Evolutionary conservation across 2,797 vertebrate species (phyloP).

Genomic region (Perdix hodgsoniae): DNA sequence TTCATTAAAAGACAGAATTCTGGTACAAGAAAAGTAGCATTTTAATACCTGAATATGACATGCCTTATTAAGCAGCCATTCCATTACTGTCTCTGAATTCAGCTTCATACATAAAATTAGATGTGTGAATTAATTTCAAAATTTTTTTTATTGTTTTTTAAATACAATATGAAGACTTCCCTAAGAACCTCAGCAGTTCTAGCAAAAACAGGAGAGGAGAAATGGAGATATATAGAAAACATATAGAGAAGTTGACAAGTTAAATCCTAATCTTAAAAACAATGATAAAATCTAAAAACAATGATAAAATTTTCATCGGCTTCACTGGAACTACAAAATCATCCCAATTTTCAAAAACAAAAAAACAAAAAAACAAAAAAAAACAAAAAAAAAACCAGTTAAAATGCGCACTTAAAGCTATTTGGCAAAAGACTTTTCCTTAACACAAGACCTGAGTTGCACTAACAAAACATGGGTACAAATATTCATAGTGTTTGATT

Average conservation of each 20-base stretch:
- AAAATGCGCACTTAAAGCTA: background rate
- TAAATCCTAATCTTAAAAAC: background rate
- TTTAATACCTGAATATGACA: background rate
- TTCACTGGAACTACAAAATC: background rate
- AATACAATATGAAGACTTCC: background rate
- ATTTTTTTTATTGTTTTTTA: background rate
- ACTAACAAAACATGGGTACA: background rate
- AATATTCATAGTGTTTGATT: background rate
- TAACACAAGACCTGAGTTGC: background rate
- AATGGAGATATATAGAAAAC: background rate
- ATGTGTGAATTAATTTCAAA: background rate
- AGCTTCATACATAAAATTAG: background rate
- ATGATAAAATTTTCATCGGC: background rate
- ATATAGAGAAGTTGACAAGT: accelerated
- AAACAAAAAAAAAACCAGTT: no score
- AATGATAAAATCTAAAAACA: background rate
- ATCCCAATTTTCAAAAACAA: background rate
- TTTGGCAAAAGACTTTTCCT: background rate
- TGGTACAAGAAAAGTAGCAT: background rate
- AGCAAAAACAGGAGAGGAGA: background rate
- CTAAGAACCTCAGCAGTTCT: background rate
- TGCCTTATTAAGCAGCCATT: background rate
- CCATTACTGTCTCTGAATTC: background rate
- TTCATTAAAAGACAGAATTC: background rate
- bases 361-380: no score